phyloP scores from a whole-genome alignment of 2,113 vertebrate species.

The Mobula birostris region DNA sequence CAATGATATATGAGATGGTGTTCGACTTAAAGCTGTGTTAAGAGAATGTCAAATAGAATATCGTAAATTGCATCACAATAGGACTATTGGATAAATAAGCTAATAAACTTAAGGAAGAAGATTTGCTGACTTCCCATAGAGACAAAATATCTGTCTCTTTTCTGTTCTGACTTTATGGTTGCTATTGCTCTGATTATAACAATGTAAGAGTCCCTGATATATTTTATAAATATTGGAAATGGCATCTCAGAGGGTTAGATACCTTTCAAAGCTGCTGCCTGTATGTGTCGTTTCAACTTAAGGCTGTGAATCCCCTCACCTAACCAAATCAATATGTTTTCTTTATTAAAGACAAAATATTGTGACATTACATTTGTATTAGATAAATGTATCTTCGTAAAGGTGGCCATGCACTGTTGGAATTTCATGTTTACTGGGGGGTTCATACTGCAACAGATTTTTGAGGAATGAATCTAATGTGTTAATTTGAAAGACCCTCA shows the following conservation, averaged over 20 bases:
- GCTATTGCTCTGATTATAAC: neutral
- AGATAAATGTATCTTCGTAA: neutral
- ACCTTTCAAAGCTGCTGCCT: neutral
- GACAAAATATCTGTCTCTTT: neutral
- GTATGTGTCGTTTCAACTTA: neutral
- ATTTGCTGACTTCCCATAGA: neutral
- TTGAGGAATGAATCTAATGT: neutral
- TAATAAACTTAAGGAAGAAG: conserved; percentile 19
- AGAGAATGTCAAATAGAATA: conserved; percentile 3
- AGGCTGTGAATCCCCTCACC: neutral
- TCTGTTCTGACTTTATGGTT: neutral
- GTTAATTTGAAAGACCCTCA: neutral
- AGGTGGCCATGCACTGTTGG: neutral
- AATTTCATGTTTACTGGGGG: neutral
- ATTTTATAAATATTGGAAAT: neutral
- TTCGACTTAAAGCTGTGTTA: neutral
- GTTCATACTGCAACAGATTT: neutral
- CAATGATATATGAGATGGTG: neutral
- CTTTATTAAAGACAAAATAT: neutral
- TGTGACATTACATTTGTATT: neutral
- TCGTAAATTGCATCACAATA: neutral
- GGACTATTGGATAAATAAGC: neutral
- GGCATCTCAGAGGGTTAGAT: neutral
- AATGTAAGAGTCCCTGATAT: neutral
- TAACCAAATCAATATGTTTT: neutral